Conservation (phyloP, 2,888 invertebrate genomes). For the Nephrotoma flavescens region DNA sequence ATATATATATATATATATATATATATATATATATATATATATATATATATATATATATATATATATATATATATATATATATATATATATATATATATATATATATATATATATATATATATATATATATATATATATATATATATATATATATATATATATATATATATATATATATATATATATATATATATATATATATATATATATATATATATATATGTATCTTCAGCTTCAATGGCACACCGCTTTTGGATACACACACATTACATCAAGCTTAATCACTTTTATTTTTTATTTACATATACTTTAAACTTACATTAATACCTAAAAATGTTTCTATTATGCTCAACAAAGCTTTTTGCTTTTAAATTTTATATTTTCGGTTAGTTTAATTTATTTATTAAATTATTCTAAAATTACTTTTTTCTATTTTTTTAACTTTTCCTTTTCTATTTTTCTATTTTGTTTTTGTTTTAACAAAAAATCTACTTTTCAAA, state of each 20-base stretch:
- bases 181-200: too few species aligned
- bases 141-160: too few species aligned
- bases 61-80: too few species aligned
- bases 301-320: neutral
- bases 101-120: too few species aligned
- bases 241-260: neutral
- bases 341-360: neutral
- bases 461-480: neutral
- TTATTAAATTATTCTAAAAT: neutral
- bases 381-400: neutral
- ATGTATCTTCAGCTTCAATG: neutral
- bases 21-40: too few species aligned
- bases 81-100: too few species aligned
- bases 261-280: neutral
- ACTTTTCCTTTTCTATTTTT: neutral
- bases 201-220: too few species aligned
- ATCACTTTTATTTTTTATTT: neutral
- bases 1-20: too few species aligned
- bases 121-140: too few species aligned
- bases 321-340: neutral
- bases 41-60: too few species aligned
- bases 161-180: too few species aligned
- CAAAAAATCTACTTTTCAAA: conserved; percentile 3
- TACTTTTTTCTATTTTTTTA: neutral
- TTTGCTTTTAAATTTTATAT: neutral